Percentiles rank a stretch among this genome's conserved stretches.
phyloP scores from a whole-genome alignment of 2,113 vertebrate species.

The Pteronura brasiliensis region DNA sequence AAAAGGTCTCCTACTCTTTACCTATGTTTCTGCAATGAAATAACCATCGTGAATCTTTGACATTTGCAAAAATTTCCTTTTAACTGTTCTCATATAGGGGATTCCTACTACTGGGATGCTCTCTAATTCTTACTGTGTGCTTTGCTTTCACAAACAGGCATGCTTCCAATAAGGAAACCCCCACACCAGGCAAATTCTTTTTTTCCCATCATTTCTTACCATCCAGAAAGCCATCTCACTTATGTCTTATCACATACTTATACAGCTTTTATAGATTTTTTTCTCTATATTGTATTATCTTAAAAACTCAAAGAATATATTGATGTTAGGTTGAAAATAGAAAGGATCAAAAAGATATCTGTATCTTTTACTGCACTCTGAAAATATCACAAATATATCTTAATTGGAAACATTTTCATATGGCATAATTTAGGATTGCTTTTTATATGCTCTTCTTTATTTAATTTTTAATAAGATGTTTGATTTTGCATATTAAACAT shows the following conservation, averaged over 20 bases:
- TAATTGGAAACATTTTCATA: slow-evolving; percentile 12
- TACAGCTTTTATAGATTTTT: not conserved
- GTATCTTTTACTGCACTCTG: not conserved
- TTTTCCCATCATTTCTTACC: not conserved
- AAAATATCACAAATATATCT: not conserved
- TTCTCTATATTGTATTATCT: not conserved
- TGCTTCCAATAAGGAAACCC: not conserved
- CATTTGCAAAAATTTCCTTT: not conserved
- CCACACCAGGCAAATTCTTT: not conserved
- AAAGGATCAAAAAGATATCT: not conserved
- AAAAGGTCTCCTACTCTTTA: not conserved
- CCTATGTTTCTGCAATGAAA: not conserved
- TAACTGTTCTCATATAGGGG: not conserved
- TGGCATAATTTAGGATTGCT: not conserved
- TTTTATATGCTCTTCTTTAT: not conserved
- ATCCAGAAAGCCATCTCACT: not conserved
- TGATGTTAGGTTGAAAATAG: not conserved
- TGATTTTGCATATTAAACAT: not conserved
- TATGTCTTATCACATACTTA: not conserved
- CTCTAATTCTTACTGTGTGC: not conserved
- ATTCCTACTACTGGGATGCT: not conserved
- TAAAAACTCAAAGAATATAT: not conserved
- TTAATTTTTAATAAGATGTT: not conserved
- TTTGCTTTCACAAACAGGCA: not conserved
- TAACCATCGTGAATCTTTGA: not conserved